Base-by-base conservation (phyloP, 2,888 invertebrate genomes). In the Diaphora mendica region DNA sequence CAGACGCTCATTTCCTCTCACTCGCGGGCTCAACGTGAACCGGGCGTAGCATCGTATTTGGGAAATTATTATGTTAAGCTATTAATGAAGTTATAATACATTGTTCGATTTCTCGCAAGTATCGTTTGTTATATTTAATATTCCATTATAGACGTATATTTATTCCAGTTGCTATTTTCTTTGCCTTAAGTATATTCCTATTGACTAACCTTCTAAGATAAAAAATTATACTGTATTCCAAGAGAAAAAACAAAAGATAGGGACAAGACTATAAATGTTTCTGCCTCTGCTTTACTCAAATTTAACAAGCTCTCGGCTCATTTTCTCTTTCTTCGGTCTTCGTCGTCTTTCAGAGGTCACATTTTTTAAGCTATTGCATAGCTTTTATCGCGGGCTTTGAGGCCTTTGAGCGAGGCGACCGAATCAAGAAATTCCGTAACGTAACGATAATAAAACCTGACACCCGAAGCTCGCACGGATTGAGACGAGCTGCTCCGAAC, bases 1-100 rank as follows among this genome's bases (percentile, higher is more conserved):
- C 94, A 95, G 94, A 84, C 91, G 90, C 93, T 94, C 94, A 95
- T 95, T 95, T 95, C 95, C 94, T 91, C 87, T 82, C 84, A 80
- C 80, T 87, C 88, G 83, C 88, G 89, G 88, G 89, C 91, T 91
- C 86, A 86, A 84, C 84, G 84, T 83, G 84, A 84, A 86, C 81
- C 42, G 77, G 42, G 70, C 77, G 79, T 74, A 79, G 79, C 77
- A 81, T 70, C 71, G 83, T 80, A 83, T 85, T 83, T 79, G 77
- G 74, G 77, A 71, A 84, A 79, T 84, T 84, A 84, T 84, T 85
- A 74, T 79, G 75, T 79, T 79, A 73, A 73, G 65, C 76, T 83
- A 82, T 83, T 79, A 81, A 82, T 79, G 79, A 83, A 75, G 72
- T 73, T 73, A 73, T 74, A 65, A 71, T 78, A 64, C 72, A 75